A percentile compares a stretch with the other conserved stretches of the same genome.
Conservation (phyloP, 2,888 invertebrate species). For the Cryptocheilus praepositus region DNA sequence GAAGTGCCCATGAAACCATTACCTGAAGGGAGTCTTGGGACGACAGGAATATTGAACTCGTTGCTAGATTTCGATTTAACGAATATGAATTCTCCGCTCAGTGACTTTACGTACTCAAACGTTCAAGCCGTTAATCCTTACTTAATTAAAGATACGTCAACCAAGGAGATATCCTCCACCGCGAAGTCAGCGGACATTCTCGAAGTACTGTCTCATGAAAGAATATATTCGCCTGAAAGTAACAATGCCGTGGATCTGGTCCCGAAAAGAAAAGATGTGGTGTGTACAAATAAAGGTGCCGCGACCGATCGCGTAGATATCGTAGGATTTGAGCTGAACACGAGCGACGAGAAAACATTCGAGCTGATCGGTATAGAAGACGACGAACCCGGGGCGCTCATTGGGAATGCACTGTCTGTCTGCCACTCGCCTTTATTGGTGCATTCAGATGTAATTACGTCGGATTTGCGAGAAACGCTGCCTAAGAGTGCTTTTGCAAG, state of each 20-base stretch:
- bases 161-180: slow-evolving; percentile 21
- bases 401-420: slow-evolving; percentile 23
- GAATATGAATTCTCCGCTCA: slow-evolving; percentile 51
- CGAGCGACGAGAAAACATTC: slow-evolving; percentile 14
- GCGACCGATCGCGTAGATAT: slow-evolving; percentile 24
- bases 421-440: slow-evolving; percentile 24
- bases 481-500: slow-evolving; percentile 27
- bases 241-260: slow-evolving; percentile 8
- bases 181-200: slow-evolving; percentile 1
- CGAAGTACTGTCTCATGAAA: slow-evolving; percentile 8
- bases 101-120: slow-evolving; percentile 48
- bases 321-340: slow-evolving; percentile 35
- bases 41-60: slow-evolving; percentile 40
- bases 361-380: slow-evolving; percentile 28
- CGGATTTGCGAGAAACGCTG: slow-evolving; percentile 21
- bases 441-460: slow-evolving; percentile 31
- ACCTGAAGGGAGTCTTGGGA: slow-evolving; percentile 36
- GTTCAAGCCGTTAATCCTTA: slow-evolving; percentile 56
- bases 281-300: slow-evolving; percentile 28
- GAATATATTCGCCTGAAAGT: neutral
- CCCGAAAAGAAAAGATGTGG: slow-evolving; percentile 2
- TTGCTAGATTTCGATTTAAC: slow-evolving; percentile 52
- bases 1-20: slow-evolving; percentile 19
- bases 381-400: slow-evolving; percentile 24
- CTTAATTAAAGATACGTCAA: slow-evolving; percentile 39